phyloP scores from a whole-genome alignment of 2,888 invertebrate species.

The Calameuta pallipes region DNA sequence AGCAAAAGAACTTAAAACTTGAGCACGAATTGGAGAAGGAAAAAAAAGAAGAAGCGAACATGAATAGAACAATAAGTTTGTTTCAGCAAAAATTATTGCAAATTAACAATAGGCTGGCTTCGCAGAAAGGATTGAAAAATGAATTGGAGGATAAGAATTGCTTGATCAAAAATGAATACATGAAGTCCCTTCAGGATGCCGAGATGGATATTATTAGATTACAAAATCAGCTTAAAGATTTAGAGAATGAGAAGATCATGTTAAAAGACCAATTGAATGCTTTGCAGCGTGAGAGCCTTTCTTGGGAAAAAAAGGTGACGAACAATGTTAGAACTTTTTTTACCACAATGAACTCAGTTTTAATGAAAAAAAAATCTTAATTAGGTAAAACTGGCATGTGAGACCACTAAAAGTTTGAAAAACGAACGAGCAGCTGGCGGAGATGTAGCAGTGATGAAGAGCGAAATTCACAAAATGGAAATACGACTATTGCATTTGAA shows the following conservation, averaged over 20 bases:
- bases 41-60: slow-evolving; percentile 69
- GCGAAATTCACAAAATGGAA: slow-evolving; percentile 87
- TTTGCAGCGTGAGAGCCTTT: slow-evolving; percentile 75
- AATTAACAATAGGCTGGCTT: slow-evolving; percentile 60
- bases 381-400: slow-evolving; percentile 72
- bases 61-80: slow-evolving; percentile 72
- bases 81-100: slow-evolving; percentile 73
- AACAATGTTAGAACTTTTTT: slow-evolving; percentile 4
- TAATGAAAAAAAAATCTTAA: neutral
- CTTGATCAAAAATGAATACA: slow-evolving; percentile 68
- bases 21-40: slow-evolving; percentile 74
- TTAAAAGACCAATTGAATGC: slow-evolving; percentile 75
- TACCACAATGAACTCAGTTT: neutral
- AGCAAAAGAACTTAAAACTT: slow-evolving; percentile 79
- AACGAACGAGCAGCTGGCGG: slow-evolving; percentile 75
- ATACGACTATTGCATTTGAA: slow-evolving; percentile 70
- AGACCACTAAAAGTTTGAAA: slow-evolving; percentile 76
- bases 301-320: slow-evolving; percentile 83
- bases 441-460: slow-evolving; percentile 81
- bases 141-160: slow-evolving; percentile 70
- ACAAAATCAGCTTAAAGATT: slow-evolving; percentile 75
- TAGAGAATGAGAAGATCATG: slow-evolving; percentile 75
- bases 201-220: slow-evolving; percentile 77
- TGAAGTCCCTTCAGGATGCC: slow-evolving; percentile 71
- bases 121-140: slow-evolving; percentile 69